Percentiles rank a stretch among this genome's conserved stretches.
Conservation (phyloP, 2,797 vertebrate species). For the Podarcis lilfordi region DNA sequence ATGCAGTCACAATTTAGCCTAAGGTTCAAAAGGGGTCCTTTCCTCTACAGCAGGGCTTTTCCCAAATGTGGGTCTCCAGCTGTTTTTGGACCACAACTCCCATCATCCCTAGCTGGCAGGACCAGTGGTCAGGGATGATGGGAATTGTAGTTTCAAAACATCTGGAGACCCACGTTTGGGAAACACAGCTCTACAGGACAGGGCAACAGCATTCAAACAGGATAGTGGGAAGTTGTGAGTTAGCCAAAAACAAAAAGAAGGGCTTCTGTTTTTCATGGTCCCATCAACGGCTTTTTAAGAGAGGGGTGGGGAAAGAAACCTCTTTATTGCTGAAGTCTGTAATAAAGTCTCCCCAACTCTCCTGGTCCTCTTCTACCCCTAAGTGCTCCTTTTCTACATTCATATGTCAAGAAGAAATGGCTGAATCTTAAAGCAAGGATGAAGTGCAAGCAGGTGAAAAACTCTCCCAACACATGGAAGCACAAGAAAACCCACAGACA, state of each 20-base stretch:
- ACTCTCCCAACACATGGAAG: not conserved
- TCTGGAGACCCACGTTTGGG: no score
- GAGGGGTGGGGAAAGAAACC: not conserved
- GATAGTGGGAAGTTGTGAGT: not conserved
- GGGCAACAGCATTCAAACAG: not conserved
- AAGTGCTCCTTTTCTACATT: constrained; percentile 27
- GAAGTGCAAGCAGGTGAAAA: not conserved
- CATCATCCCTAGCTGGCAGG: no score
- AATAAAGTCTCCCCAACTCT: not conserved
- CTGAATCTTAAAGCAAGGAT: not conserved
- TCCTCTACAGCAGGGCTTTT: not conserved
- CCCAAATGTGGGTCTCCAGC: no score
- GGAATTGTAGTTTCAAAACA: no score
- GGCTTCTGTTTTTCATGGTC: not conserved
- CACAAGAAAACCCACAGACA: not conserved
- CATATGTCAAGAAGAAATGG: constrained; percentile 34
- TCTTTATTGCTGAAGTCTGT: not conserved
- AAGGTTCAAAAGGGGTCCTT: not conserved
- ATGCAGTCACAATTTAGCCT: not conserved
- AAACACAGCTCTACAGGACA: not conserved
- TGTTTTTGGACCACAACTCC: no score
- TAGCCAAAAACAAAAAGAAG: not conserved
- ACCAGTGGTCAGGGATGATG: no score
- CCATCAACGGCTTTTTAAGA: not conserved
- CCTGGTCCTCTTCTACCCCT: not conserved